Base-by-base conservation (phyloP, 2,113 vertebrate genomes). In the Dipodomys spectabilis region DNA sequence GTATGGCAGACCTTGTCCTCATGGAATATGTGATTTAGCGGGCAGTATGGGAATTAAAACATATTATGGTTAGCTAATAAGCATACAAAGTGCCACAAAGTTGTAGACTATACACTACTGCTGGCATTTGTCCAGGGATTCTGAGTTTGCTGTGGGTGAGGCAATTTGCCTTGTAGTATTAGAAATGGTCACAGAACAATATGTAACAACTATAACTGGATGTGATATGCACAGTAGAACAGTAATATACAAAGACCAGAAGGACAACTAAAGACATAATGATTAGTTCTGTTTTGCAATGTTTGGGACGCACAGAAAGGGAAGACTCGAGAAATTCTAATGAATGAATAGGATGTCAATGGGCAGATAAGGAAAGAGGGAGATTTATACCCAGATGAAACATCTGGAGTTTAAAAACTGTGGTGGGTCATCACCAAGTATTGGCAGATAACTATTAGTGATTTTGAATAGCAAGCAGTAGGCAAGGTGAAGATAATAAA, bases 1-100 rank as follows among this genome's bases (percentile, higher is more conserved):
- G 19, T 92, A 7, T 82, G 74, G 16, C 6, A 93, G 44, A 73
- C 64, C n/a, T 95, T 94, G 25, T 6, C 67, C 19, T 94, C 28
- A 18, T 72, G 23, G 53, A 73, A 65, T 6, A 12, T 4, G 25
- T 2, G 23, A 28, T 75, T n/a, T 86, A 85, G 73, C 65, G 83
- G 30, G 49, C 18, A 87, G 84, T 8, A 72, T 45, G 8, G 23
- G 20, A 77, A 60, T 92, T 95, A 45, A 90, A 84, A 78, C 49
- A 62, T n/a, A 6, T 32, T 74, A 80, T 85, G 64, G 15, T 35
- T 90, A 78, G 32, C 49, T 78, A 44, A 53, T 1, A 75, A 62
- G 32, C 10, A 85, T 27, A 92, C 32, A 65, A 30, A 62, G 28
- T 65, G 22, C 57, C 80, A 62, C 28, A 35, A 25, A 74, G 30